phyloP scores from a whole-genome alignment of 2,113 vertebrate species.

The Pangasianodon hypophthalmus region DNA sequence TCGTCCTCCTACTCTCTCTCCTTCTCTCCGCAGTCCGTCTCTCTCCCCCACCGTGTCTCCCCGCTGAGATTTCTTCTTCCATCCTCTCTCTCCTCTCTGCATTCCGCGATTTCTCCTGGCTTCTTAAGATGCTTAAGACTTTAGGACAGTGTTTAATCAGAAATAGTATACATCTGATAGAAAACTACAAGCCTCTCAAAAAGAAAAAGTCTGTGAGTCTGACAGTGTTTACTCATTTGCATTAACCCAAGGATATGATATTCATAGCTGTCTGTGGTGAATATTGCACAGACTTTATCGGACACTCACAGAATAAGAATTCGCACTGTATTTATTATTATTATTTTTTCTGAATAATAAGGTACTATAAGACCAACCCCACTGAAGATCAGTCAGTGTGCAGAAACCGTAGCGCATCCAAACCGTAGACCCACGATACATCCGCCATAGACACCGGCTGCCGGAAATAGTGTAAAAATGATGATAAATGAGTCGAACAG shows the following conservation, averaged over 20 bases:
- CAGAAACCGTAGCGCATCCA: not conserved
- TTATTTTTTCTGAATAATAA: not conserved
- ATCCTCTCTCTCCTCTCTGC: constrained; percentile 56
- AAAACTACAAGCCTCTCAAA: constrained; percentile 46
- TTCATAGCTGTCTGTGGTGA: not conserved
- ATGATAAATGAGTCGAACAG: not conserved
- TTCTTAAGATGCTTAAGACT: constrained; percentile 60
- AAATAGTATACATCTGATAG: constrained; percentile 66
- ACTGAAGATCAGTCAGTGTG: not conserved
- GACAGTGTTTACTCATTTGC: constrained; percentile 39
- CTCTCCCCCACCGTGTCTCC: constrained; percentile 44
- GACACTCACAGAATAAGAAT: not conserved
- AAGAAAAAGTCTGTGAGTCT: constrained; percentile 43
- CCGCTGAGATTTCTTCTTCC: constrained; percentile 50
- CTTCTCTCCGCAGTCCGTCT: constrained; percentile 16
- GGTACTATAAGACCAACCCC: not conserved
- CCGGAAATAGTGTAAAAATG: not conserved
- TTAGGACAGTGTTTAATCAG: constrained; percentile 70
- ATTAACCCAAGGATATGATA: not conserved
- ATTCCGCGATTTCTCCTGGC: constrained; percentile 23
- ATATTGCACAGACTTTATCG: not conserved
- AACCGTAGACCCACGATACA: no score
- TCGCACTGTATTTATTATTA: not conserved
- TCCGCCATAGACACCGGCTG: not conserved
- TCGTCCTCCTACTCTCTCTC: constrained; percentile 8